Percentiles rank a stretch among this genome's conserved stretches.
phyloP scores from a whole-genome alignment of 1,140 invertebrate species.

The Papilio xuthus region DNA sequence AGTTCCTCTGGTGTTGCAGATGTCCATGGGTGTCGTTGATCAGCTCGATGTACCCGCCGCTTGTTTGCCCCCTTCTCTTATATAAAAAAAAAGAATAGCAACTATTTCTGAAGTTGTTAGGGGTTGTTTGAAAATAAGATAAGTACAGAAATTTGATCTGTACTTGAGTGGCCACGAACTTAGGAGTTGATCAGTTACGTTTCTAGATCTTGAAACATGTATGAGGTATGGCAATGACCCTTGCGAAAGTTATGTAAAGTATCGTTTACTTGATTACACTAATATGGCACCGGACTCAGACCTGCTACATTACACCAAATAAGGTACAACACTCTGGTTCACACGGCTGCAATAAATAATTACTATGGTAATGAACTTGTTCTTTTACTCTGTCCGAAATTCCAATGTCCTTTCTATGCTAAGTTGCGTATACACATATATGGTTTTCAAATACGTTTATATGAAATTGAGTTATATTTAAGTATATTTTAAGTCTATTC shows the following conservation, averaged over 20 bases:
- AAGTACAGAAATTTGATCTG: too few relatives aligned
- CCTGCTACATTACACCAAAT: neutral
- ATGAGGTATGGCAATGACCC: neutral
- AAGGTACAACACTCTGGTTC: neutral
- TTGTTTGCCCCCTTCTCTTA: too few relatives aligned
- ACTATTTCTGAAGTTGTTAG: neutral
- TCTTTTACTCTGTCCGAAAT: neutral
- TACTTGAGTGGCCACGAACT: too few relatives aligned
- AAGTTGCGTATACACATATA: neutral
- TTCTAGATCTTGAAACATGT: neutral
- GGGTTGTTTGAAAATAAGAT: too few relatives aligned
- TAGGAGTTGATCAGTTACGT: neutral
- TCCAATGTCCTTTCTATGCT: neutral
- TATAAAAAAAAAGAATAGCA: constrained; percentile 1
- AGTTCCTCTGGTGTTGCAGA: too few relatives aligned
- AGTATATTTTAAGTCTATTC: too few relatives aligned
- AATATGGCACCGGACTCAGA: neutral
- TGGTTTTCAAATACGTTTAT: neutral
- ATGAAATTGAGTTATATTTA: neutral
- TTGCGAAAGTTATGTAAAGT: constrained; percentile 5
- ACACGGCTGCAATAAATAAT: constrained; percentile 7
- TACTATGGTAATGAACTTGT: constrained; percentile 14
- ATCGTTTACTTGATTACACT: constrained; percentile 1
- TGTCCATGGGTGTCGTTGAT: too few relatives aligned
- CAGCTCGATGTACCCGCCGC: too few relatives aligned